phyloP scores from a whole-genome alignment of 1,140 invertebrate genomes.

The Rhysida immarginata region DNA sequence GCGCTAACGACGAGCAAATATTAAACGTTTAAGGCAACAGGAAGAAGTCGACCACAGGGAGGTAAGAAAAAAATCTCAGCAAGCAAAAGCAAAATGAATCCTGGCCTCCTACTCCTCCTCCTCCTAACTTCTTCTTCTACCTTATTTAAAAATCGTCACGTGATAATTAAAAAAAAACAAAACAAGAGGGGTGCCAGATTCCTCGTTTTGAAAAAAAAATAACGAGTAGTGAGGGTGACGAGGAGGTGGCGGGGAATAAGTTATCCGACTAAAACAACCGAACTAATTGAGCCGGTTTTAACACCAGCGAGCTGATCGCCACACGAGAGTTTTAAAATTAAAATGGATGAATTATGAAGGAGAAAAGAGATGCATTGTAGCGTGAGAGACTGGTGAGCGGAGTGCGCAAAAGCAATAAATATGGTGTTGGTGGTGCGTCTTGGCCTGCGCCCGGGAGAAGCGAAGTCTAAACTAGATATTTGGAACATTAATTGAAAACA shows the following conservation, averaged over 20 bases:
- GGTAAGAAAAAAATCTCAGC: too few species aligned
- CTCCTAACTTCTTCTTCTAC: too few species aligned
- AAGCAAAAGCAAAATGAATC: too few species aligned
- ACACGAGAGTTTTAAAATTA: constrained; percentile 2
- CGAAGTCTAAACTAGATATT: background rate
- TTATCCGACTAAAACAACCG: too few species aligned
- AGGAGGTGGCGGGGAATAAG: too few species aligned
- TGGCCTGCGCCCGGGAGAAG: background rate
- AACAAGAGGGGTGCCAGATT: background rate
- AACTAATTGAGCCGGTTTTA: background rate
- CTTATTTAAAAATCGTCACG: too few species aligned
- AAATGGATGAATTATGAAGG: constrained; percentile 5
- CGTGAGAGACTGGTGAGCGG: constrained; percentile 3
- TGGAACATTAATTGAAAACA: constrained; percentile 6
- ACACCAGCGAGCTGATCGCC: background rate
- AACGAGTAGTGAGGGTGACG: too few species aligned
- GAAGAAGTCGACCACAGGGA: too few species aligned
- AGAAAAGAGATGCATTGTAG: background rate
- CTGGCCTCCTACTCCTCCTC: too few species aligned
- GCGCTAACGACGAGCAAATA: too few species aligned
- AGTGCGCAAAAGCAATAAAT: constrained; percentile 2
- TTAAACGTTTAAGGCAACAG: too few species aligned
- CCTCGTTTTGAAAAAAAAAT: background rate
- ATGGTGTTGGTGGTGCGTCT: background rate
- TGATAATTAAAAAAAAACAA: background rate